Percentiles rank a stretch among this genome's conserved stretches.
Conservation (phyloP, 1,140 invertebrate genomes). For the Magallana angulata region DNA sequence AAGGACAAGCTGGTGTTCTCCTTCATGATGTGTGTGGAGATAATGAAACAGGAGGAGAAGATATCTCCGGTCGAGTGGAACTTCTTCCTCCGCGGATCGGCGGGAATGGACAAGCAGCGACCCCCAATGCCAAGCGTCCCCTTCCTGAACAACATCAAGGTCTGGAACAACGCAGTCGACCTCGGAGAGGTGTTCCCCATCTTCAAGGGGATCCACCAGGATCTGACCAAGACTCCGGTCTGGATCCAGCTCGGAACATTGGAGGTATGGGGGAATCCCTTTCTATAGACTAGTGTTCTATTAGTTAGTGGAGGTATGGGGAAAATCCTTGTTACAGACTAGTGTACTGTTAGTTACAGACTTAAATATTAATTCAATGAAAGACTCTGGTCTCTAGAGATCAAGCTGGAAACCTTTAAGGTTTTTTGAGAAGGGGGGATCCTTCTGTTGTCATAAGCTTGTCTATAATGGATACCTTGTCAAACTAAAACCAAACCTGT, state of each 20-base stretch:
- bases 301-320: constrained; percentile 59
- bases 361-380: too few species aligned
- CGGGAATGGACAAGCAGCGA: constrained; percentile 75
- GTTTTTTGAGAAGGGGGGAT: too few species aligned
- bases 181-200: constrained; percentile 69
- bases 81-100: constrained; percentile 86
- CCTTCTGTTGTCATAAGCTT: too few species aligned
- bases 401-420: too few species aligned
- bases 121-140: constrained; percentile 73
- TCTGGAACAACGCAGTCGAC: constrained; percentile 75
- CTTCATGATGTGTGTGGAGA: constrained; percentile 89
- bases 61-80: constrained; percentile 85
- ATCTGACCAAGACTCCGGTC: constrained; percentile 72
- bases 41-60: constrained; percentile 83
- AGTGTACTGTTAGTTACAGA: too few species aligned
- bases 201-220: constrained; percentile 75
- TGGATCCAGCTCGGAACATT: constrained; percentile 70
- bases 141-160: constrained; percentile 66
- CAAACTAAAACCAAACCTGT: too few species aligned
- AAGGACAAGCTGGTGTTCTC: constrained; percentile 80
- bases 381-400: too few species aligned
- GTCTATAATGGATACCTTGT: too few species aligned
- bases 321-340: background rate
- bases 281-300: too few species aligned
- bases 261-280: constrained; percentile 57